Base-by-base conservation (phyloP, 2,888 invertebrate genomes). In the Dicyrtoma fusca region DNA sequence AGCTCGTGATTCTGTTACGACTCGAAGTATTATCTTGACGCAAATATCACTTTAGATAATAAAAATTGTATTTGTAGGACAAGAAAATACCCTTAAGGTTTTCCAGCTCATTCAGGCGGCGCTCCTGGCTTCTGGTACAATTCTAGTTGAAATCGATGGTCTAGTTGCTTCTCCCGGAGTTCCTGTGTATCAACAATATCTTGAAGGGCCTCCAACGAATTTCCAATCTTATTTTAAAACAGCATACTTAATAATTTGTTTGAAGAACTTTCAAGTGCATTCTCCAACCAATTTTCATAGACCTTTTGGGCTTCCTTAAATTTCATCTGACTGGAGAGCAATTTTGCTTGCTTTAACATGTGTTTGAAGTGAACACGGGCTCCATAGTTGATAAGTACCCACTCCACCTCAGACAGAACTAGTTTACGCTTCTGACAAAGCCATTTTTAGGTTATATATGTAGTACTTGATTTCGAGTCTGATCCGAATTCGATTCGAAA, bases 91-190 rank as follows among this genome's bases (percentile, higher is more conserved):
- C 88, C 85, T 85, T 85, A 26, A 85, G 81, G 74, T 83, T 81
- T 81, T 86, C 85, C 34, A 87, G 81, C 76, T 86, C 86, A 13
- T 84, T 83, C 82, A 90, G 85, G 84, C 90, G 90, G 80, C 88
- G 89, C 79, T 90, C 89, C 82, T 90, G 88, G 80, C 17, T 17
- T 19, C 82, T 90, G 88, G 80, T 90, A 90, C 77, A 90, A 83
- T 19, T 88, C 87, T 69, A 92, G 85, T 77, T 91, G 90, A 81
- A 89, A 89, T 78, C 88, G 86, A 81, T 91, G 91, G 81, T 91
- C 89, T 55, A 89, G 82, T 82, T 91, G 90, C 84, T 88, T 87
- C 81, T 87, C 89, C 81, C 91, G 88, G 82, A 91, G 86, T 76
- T 90, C 90, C 75, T 88, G 86, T 75, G 87, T 87, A 81, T 91